These are phyloP conservation scores for Rhombomys opimus DNA, from an alignment of 2,113 vertebrate species.

Conservation along the genomic window DNA sequence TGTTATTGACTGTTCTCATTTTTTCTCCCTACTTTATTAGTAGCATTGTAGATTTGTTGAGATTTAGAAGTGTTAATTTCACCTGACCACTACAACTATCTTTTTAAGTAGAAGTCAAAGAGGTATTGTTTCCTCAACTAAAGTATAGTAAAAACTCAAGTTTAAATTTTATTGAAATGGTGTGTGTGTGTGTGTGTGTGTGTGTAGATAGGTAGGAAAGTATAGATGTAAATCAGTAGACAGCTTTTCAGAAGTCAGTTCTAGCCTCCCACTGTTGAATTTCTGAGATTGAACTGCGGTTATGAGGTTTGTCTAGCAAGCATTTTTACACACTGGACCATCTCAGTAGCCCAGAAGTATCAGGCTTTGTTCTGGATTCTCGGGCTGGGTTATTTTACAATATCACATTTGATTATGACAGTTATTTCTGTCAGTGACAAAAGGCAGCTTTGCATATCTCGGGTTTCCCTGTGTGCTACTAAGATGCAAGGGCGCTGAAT, in stretches of 20 bases:
- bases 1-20: not conserved
- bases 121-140: not conserved
- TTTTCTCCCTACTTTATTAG: not conserved
- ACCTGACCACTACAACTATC: not conserved
- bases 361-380: not conserved
- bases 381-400: not conserved
- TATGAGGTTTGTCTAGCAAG: not conserved
- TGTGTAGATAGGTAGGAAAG: not conserved
- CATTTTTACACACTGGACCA: not conserved
- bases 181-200: not conserved
- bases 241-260: not conserved
- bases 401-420: not conserved
- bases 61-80: constrained; percentile 9
- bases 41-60: not conserved
- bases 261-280: not conserved
- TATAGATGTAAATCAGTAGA: not conserved
- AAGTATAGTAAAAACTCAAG: not conserved
- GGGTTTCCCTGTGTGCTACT: not conserved
- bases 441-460: constrained; percentile 1
- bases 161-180: not conserved
- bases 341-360: not conserved
- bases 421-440: not conserved
- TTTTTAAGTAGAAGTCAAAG: not conserved
- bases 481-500: not conserved
- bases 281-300: not conserved